phyloP scores from a whole-genome alignment of 2,797 vertebrate species.

The Tarsius wallacei region DNA sequence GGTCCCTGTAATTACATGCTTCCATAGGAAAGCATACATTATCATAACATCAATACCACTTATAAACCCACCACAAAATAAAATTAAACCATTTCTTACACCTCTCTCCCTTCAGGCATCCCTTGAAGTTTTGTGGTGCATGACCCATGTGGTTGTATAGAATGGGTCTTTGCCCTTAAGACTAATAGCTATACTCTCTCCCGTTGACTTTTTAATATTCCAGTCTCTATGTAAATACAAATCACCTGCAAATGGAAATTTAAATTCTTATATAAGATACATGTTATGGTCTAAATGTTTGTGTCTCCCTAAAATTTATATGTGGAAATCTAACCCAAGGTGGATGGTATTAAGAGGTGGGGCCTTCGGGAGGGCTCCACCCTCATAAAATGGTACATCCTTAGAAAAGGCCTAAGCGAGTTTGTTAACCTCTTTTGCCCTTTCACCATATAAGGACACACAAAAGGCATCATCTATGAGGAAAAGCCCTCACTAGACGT shows the following conservation, averaged over 20 bases:
- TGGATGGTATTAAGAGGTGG: neutral
- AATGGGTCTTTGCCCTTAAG: neutral
- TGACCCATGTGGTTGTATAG: neutral
- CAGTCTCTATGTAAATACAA: neutral
- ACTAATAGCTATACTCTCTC: neutral
- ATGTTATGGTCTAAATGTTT: no score
- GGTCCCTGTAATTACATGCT: neutral
- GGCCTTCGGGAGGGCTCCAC: neutral
- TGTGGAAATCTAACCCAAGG: neutral
- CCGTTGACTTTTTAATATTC: neutral
- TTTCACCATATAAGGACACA: neutral
- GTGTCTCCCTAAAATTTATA: neutral
- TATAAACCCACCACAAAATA: neutral
- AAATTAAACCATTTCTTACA: neutral
- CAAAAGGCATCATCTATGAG: neutral
- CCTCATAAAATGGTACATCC: neutral
- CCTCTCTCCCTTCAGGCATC: neutral
- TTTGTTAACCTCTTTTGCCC: neutral
- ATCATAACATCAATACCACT: neutral
- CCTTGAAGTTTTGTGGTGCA: neutral
- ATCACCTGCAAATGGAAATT: neutral
- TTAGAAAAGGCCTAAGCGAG: neutral
- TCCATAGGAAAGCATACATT: neutral
- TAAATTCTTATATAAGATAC: neutral
- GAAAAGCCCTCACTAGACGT: neutral